phyloP scores from a whole-genome alignment of 2,888 invertebrate species.

The Ophion slaviceki region DNA sequence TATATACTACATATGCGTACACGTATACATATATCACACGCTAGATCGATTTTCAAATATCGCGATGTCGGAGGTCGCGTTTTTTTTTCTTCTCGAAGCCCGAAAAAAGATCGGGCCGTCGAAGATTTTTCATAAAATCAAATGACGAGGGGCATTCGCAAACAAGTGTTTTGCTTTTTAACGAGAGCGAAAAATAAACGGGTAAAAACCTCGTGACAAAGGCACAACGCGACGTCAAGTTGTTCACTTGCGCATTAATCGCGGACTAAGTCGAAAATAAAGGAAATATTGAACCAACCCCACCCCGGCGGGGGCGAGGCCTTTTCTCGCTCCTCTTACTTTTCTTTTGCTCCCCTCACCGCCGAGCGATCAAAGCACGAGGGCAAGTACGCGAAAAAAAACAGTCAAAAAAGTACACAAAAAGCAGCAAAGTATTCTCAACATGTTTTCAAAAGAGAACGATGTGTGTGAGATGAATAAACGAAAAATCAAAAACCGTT shows the following conservation, averaged over 20 bases:
- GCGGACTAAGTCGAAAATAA: neutral
- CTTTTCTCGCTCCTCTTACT: neutral
- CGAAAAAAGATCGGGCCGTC: neutral
- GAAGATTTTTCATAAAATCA: neutral
- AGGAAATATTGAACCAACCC: neutral
- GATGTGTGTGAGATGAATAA: conserved; percentile 50
- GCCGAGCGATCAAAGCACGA: neutral
- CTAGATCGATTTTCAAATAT: neutral
- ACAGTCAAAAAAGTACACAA: neutral
- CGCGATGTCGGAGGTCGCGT: neutral
- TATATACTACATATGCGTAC: neutral
- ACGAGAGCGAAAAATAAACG: neutral
- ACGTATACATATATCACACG: neutral
- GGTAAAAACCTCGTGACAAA: neutral
- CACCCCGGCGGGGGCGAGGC: conserved; percentile 3
- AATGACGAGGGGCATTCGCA: conserved; percentile 30
- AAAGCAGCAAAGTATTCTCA: conserved; percentile 10
- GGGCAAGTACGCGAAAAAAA: neutral
- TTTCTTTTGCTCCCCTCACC: neutral
- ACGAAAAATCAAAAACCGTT: conserved; percentile 73
- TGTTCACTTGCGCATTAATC: neutral
- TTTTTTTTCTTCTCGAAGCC: neutral
- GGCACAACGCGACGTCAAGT: neutral
- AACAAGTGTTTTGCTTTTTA: neutral
- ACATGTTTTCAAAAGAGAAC: conserved; percentile 11